phyloP scores from a whole-genome alignment of 2,888 invertebrate species.

The Cetonia aurata region DNA sequence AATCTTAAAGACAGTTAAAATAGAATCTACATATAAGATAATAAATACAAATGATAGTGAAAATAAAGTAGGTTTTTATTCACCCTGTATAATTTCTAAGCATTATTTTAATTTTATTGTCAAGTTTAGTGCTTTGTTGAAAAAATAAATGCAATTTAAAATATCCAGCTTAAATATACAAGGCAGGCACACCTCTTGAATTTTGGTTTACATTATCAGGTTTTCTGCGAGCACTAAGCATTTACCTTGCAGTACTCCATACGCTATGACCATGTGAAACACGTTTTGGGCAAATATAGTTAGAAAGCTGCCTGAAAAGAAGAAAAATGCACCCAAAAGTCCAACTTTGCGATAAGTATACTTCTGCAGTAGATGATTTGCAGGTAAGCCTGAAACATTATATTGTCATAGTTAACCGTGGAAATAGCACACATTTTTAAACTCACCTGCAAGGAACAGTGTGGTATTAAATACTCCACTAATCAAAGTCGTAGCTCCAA shows the following conservation, averaged over 20 bases:
- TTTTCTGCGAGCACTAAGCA: constrained; percentile 34
- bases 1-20: too few relatives aligned
- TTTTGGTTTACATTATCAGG: too few relatives aligned
- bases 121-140: too few relatives aligned
- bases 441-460: constrained; percentile 73
- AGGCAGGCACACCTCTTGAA: too few relatives aligned
- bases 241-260: constrained; percentile 75
- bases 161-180: too few relatives aligned
- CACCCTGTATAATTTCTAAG: too few relatives aligned
- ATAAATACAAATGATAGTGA: too few relatives aligned
- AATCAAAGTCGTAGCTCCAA: constrained; percentile 77
- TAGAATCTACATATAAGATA: too few relatives aligned
- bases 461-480: constrained; percentile 78
- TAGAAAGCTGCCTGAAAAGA: constrained; percentile 73
- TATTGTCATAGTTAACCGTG: neutral
- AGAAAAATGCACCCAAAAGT: constrained; percentile 74
- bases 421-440: neutral
- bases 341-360: constrained; percentile 78
- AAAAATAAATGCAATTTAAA: too few relatives aligned
- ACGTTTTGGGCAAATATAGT: constrained; percentile 75
- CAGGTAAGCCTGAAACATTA: constrained; percentile 72
- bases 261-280: constrained; percentile 74
- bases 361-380: constrained; percentile 75
- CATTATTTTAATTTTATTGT: too few relatives aligned
- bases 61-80: too few relatives aligned